Evolutionary conservation across 2,888 invertebrate species (phyloP).

Genomic region (Clunio marinus): DNA sequence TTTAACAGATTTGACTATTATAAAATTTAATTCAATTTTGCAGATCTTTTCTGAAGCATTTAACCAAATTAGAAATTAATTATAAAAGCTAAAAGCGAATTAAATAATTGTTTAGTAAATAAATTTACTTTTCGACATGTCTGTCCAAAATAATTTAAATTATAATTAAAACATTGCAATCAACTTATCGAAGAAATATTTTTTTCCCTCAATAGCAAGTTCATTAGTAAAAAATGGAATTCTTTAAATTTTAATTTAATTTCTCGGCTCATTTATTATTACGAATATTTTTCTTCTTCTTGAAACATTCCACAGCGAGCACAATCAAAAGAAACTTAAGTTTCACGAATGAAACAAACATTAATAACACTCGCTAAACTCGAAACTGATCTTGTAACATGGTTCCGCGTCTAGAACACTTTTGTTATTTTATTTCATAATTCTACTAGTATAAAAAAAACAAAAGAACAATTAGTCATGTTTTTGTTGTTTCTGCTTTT

Average conservation of each 20-base stretch:
- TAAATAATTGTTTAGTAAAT: too few relatives aligned
- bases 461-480: slow-evolving; percentile 24
- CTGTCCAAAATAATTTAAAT: too few relatives aligned
- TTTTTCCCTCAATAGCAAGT: too few relatives aligned
- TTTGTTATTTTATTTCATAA: neutral
- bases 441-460: neutral
- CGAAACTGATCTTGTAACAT: neutral
- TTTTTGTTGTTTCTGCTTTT: neutral
- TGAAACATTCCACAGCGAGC: neutral
- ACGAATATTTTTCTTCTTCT: neutral
- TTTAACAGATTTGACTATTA: too few relatives aligned
- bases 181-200: too few relatives aligned
- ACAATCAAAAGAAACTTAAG: neutral
- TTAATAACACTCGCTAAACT: slow-evolving; percentile 18
- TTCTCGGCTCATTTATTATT: slow-evolving; percentile 29
- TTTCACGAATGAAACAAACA: neutral
- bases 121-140: too few relatives aligned
- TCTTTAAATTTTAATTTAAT: slow-evolving; percentile 20
- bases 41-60: too few relatives aligned
- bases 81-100: too few relatives aligned
- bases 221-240: too few relatives aligned
- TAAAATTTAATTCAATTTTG: too few relatives aligned
- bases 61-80: too few relatives aligned
- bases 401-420: slow-evolving; percentile 12
- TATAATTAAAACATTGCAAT: too few relatives aligned